phyloP scores from a whole-genome alignment of 2,888 invertebrate genomes.

The Epsilonema sp. region DNA sequence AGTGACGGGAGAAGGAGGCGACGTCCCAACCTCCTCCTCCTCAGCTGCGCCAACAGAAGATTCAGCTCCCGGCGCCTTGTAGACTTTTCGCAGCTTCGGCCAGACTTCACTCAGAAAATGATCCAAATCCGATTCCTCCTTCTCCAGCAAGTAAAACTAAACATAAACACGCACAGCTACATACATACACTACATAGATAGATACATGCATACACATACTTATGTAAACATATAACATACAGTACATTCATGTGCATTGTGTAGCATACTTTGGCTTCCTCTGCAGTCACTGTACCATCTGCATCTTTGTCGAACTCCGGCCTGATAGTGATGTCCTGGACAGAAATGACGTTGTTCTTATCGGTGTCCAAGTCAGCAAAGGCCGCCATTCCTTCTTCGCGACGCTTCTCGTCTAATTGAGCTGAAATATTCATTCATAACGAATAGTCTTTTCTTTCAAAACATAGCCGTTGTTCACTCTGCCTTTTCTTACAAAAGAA shows the following conservation, averaged over 20 bases:
- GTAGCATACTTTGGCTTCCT: slow-evolving; percentile 58
- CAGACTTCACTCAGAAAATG: slow-evolving; percentile 14
- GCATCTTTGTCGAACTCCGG: slow-evolving; percentile 68
- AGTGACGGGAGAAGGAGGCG: no score
- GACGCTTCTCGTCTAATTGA: slow-evolving; percentile 33
- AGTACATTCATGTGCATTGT: no score
- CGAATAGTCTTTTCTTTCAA: slow-evolving; percentile 36
- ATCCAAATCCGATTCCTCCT: slow-evolving; percentile 21
- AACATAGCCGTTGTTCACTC: no score
- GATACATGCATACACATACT: no score
- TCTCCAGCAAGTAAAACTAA: slow-evolving; percentile 8
- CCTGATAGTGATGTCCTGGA: no score
- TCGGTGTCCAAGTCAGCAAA: slow-evolving; percentile 60
- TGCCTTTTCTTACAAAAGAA: no score
- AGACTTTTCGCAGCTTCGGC: slow-evolving; percentile 11
- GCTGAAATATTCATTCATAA: slow-evolving; percentile 45
- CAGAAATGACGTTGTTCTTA: no score
- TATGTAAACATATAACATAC: no score
- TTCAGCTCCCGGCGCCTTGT: background rate
- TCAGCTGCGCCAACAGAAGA: no score
- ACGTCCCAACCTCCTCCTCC: no score
- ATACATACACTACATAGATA: no score
- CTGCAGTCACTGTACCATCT: slow-evolving; percentile 64
- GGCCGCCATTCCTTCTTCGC: slow-evolving; percentile 31
- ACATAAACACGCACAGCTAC: no score